Percentiles rank a stretch among this genome's conserved stretches.
Conservation (phyloP, 1,140 invertebrate species). For the Drosophila simulans region DNA sequence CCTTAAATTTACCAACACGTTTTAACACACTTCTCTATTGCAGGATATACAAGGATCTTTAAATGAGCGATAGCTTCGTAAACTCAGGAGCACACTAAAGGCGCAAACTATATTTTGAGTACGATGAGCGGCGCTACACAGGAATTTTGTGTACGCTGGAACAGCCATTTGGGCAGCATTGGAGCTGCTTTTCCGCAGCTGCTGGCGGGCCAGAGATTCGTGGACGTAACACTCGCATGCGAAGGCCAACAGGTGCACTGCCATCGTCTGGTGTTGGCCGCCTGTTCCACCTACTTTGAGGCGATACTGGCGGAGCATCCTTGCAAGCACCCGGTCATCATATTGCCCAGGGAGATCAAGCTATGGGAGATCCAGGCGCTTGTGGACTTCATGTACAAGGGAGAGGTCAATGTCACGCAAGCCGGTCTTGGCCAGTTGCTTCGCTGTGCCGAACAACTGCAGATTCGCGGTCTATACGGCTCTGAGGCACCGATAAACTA, state of each 20-base stretch:
- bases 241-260: slow-evolving; percentile 94
- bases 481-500: slow-evolving; percentile 85
- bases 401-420: slow-evolving; percentile 93
- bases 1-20: background rate
- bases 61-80: background rate
- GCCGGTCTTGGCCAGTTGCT: slow-evolving; percentile 91
- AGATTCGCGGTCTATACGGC: slow-evolving; percentile 88
- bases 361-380: slow-evolving; percentile 92
- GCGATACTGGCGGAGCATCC: slow-evolving; percentile 92
- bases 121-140: slow-evolving; percentile 86
- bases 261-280: slow-evolving; percentile 93
- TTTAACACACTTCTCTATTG: background rate
- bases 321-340: slow-evolving; percentile 93
- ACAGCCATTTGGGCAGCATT: slow-evolving; percentile 86
- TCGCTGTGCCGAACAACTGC: slow-evolving; percentile 92
- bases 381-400: slow-evolving; percentile 95
- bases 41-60: slow-evolving; percentile 4
- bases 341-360: slow-evolving; percentile 89
- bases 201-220: slow-evolving; percentile 93
- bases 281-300: slow-evolving; percentile 93
- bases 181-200: slow-evolving; percentile 86
- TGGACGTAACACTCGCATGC: slow-evolving; percentile 95
- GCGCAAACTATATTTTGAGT: background rate
- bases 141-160: slow-evolving; percentile 94
- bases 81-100: background rate